These are phyloP conservation scores for Pseudobourletiella spinata DNA, from an alignment of 1,140 invertebrate genomes.

Conservation along the genomic window DNA sequence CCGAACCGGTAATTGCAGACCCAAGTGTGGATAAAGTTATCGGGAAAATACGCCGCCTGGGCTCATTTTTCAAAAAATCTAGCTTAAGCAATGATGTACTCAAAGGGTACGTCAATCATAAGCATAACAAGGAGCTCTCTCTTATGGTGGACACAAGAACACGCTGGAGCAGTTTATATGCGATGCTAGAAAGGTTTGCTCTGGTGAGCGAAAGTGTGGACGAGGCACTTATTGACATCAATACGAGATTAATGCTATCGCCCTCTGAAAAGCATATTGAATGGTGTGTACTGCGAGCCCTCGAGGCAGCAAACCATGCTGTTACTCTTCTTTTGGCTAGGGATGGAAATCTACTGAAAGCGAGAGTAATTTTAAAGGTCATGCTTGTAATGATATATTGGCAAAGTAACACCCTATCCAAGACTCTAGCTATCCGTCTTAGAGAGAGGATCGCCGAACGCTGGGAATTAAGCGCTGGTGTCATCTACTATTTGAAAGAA, in stretches of 20 bases:
- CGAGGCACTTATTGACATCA: not conserved
- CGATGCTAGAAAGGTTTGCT: slow-evolving; percentile 3
- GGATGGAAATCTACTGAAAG: not conserved
- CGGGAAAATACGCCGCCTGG: not conserved
- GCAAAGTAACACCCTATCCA: not conserved
- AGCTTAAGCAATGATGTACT: not conserved
- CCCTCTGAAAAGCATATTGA: not conserved
- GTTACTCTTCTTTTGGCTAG: not conserved
- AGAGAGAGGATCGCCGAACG: not conserved
- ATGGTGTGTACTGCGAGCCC: not conserved
- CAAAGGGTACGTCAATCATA: not conserved
- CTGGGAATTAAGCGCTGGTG: not conserved
- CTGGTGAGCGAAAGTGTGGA: not conserved
- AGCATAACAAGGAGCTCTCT: not conserved
- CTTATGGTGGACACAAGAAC: slow-evolving; percentile 5
- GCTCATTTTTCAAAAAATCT: not conserved
- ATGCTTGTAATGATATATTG: not conserved
- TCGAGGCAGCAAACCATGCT: not conserved
- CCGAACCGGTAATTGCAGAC: too few relatives aligned
- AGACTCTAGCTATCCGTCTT: not conserved
- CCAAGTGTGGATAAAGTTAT: too few relatives aligned
- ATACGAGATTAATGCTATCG: not conserved
- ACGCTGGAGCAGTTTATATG: slow-evolving; percentile 7
- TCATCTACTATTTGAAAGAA: not conserved
- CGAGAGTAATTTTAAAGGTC: not conserved